Base-by-base conservation (phyloP, 1,140 invertebrate genomes). In the Chrysomallon squamiferum region DNA sequence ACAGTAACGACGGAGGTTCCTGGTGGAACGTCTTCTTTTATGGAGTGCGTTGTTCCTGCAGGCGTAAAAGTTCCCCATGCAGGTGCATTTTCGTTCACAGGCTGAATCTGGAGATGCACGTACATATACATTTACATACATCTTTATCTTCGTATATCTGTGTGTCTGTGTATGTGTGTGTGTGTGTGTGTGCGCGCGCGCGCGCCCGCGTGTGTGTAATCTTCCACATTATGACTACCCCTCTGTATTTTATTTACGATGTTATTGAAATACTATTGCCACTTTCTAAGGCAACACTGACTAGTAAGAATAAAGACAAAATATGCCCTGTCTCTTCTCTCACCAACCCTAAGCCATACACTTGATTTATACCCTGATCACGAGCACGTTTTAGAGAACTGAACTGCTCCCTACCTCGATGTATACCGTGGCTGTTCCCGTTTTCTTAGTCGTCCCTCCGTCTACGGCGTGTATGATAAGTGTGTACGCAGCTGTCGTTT, bases 391-490 rank as follows among this genome's bases (percentile, higher is more conserved):
- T n/a, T n/a, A n/a, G n/a, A n/a, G n/a, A n/a, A n/a, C n/a, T n/a
- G n/a, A n/a, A n/a, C 96, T 86, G 79, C 96, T 95, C 92, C 45
- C 59, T 35, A 76, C 61, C 66, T 74, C 50, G 5, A 56, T 45
- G 35, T 38, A 38, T 15, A 38, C 35, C 35, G 35, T 38, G n/a
- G 69, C 72, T 22, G 74, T 74, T 5, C 38, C 69, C 6, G 29
- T 58, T 2, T 33, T 54, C 2, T 29, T 33, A 2, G 60, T 57
- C 33, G 64, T 35, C 18, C 45, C 15, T n/a, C 65, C 66, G 57
- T 77, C 75, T 20, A 62, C 64, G 1, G 71, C 73, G 25, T 69
- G 65, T 9, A 77, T 49, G 2, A 57, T 62, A 30, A 77, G 68
- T 6, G 27, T 60, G 65, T 79, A 79, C n/a, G 67, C 54, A 7